Base-by-base conservation (phyloP, 1,140 invertebrate species). In the Drosophila orena region DNA sequence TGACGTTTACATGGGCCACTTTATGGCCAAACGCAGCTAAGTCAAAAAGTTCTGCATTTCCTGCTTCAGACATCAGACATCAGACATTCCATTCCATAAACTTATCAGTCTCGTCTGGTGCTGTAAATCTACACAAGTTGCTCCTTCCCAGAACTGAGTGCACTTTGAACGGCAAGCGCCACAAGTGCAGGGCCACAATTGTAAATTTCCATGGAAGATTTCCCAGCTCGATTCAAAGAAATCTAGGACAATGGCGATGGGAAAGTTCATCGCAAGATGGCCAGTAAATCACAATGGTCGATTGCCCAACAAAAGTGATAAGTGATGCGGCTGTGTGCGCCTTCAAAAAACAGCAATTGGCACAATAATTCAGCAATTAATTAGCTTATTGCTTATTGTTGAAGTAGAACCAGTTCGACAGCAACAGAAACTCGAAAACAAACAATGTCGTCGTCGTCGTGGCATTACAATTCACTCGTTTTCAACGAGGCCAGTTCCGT, bases 401-500 rank as follows among this genome's bases (percentile, higher is more conserved):
- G 30, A 80, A 80, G 59, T 61, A 30, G 53, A 76, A 70, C 71
- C 61, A 80, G 78, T 79, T 50, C 24, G n/a, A 49, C 35, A 34
- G 35, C 7, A 15, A 70, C 49, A 20, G 12, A 1, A 8, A 69
- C 11, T 53, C 44, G 46, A 65, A 30, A 35, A 17, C 12, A 54
- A 53, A 43, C 46, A 44, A 30, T 30, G 30, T 30, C 30, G 30
- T 30, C 30, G 30, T 2, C 30, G 30, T 30, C 7, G 30, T 50
- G 47, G 15, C 47, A 50, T 50, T 68, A 17, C 22, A 35, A 49
- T 8, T 17, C 44, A 65, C 60, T 61, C 52, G 52, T 46, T 35
- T 20, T 14, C 8, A 59, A 49, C 84, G 79, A 88, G 84, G 84
- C 72, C 64, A 88, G 80, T 88, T 88, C 84, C 84, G 85, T 77